Conservation (phyloP, 2,888 invertebrate species). For the Stenodema calcarata region DNA sequence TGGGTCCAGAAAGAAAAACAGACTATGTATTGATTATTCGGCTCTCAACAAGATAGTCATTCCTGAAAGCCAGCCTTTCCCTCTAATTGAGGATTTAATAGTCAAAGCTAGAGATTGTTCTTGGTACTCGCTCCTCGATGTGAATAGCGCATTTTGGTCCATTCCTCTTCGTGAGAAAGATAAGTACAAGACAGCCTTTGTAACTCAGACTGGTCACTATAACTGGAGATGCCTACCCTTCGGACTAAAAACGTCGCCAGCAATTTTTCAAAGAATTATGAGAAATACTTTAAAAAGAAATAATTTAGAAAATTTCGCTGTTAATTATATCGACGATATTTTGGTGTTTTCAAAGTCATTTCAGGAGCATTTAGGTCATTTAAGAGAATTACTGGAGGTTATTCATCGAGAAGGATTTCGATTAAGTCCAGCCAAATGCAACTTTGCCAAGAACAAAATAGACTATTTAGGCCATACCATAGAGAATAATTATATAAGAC, state of each 20-base stretch:
- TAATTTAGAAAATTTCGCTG: no score
- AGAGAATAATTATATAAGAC: slow-evolving; percentile 53
- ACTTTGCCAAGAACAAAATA: slow-evolving; percentile 53
- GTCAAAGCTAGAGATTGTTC: slow-evolving; percentile 40
- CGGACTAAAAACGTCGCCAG: no score
- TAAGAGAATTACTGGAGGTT: slow-evolving; percentile 54
- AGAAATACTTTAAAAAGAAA: no score
- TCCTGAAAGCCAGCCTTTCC: slow-evolving; percentile 46
- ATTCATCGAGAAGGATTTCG: slow-evolving; percentile 56
- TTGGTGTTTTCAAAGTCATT: slow-evolving; percentile 53
- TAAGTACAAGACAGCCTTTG: slow-evolving; percentile 55
- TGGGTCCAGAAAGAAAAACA: neutral
- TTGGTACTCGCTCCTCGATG: slow-evolving; percentile 50
- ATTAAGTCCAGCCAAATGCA: slow-evolving; percentile 56
- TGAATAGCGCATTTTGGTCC: slow-evolving; percentile 53
- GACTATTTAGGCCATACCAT: slow-evolving; percentile 50
- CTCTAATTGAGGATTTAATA: slow-evolving; percentile 40
- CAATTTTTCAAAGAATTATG: slow-evolving; percentile 51
- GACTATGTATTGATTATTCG: neutral
- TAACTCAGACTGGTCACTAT: slow-evolving; percentile 54
- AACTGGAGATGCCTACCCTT: slow-evolving; percentile 55
- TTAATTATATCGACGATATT: no score
- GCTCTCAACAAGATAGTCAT: slow-evolving; percentile 5
- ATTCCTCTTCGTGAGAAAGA: slow-evolving; percentile 55
- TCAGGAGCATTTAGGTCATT: slow-evolving; percentile 55